phyloP scores from a whole-genome alignment of 2,797 vertebrate genomes.

The Sphenodon punctatus region DNA sequence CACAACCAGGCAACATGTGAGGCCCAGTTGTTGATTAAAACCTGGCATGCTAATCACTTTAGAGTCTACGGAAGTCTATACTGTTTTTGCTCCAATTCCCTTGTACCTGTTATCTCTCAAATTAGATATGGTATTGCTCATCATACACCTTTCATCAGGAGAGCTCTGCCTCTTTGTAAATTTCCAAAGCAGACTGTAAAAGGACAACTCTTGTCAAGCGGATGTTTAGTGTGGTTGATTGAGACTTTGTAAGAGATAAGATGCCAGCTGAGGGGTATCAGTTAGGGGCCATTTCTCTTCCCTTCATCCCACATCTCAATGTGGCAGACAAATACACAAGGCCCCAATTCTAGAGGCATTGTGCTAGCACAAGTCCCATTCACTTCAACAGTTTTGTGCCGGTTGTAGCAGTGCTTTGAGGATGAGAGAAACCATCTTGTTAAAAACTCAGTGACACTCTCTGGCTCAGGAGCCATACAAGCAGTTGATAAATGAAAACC shows the following conservation, averaged over 20 bases:
- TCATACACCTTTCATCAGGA: not conserved
- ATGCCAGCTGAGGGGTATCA: constrained; percentile 26
- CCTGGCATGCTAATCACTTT: not conserved
- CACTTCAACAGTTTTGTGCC: too few relatives aligned
- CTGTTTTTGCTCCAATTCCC: not conserved
- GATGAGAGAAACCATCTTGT: too few relatives aligned
- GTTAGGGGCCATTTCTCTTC: constrained; percentile 18
- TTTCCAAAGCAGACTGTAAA: not conserved
- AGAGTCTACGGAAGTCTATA: not conserved
- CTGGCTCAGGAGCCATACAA: too few relatives aligned
- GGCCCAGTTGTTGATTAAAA: constrained; percentile 14
- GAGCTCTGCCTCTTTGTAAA: constrained; percentile 1
- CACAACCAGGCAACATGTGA: not conserved
- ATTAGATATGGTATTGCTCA: not conserved
- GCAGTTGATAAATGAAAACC: too few relatives aligned
- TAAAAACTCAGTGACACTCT: too few relatives aligned
- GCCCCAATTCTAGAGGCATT: too few relatives aligned
- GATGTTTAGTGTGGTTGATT: not conserved
- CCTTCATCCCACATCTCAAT: constrained; percentile 35
- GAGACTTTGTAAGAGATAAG: constrained; percentile 12
- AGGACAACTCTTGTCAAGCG: not conserved
- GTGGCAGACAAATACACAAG: too few relatives aligned
- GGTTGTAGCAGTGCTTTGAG: too few relatives aligned
- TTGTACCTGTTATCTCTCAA: constrained; percentile 15
- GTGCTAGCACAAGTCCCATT: too few relatives aligned